These are phyloP conservation scores for Stegostoma tigrinum DNA, from an alignment of 2,113 vertebrate genomes.

Conservation along the genomic window DNA sequence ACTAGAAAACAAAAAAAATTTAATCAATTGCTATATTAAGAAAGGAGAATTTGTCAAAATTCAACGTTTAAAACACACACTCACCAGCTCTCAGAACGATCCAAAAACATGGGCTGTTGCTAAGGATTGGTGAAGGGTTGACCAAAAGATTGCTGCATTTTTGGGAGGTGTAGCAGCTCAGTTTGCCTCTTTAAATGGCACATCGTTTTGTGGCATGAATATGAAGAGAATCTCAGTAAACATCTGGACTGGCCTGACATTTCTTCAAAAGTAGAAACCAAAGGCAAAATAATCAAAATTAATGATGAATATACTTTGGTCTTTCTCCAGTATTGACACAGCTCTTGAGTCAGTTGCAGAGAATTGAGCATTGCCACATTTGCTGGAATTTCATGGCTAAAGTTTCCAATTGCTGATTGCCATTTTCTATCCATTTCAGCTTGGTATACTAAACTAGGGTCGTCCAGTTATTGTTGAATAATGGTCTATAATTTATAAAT, in stretches of 20 bases:
- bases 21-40: too few relatives aligned
- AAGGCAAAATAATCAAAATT: background rate
- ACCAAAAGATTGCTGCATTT: background rate
- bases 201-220: background rate
- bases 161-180: background rate
- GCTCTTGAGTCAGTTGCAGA: background rate
- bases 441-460: background rate
- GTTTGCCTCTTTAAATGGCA: background rate
- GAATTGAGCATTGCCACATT: background rate
- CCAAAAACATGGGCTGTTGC: background rate
- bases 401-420: background rate
- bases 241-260: background rate
- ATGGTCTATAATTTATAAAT: background rate
- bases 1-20: too few relatives aligned
- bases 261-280: background rate
- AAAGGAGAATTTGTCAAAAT: too few relatives aligned
- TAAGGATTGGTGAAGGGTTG: background rate
- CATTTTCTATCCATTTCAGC: background rate
- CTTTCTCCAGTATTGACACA: background rate
- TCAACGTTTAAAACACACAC: too few relatives aligned
- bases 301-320: background rate
- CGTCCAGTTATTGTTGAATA: background rate
- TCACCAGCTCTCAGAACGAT: too few relatives aligned
- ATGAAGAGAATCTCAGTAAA: background rate
- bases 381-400: background rate